These are phyloP conservation scores for Nymphalis urticae DNA, from an alignment of 2,888 invertebrate genomes.

Conservation along the genomic window DNA sequence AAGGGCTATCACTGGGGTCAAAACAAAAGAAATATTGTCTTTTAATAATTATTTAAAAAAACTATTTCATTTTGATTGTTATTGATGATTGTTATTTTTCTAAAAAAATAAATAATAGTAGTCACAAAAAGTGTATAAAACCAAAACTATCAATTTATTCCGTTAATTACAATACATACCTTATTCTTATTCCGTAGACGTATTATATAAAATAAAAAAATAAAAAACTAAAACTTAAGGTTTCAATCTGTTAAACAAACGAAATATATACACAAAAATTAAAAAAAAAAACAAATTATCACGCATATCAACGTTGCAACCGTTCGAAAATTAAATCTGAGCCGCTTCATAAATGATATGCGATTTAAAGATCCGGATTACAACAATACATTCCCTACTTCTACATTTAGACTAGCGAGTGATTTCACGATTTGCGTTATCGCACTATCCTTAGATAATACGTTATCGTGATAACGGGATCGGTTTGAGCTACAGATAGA, in stretches of 20 bases:
- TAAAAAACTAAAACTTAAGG: no score
- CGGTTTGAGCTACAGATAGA: slow-evolving; percentile 51
- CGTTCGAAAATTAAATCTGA: slow-evolving; percentile 11
- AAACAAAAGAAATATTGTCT: neutral
- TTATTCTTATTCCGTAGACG: no score
- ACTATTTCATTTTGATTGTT: no score
- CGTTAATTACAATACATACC: no score
- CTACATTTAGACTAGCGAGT: slow-evolving; percentile 2
- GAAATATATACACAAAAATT: neutral
- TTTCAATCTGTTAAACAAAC: neutral
- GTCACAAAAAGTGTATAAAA: no score
- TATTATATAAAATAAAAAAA: no score
- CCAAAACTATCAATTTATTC: no score
- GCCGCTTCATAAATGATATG: slow-evolving; percentile 10
- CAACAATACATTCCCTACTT: slow-evolving; percentile 4
- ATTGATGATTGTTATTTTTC: no score
- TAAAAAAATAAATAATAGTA: neutral
- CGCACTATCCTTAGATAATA: slow-evolving; percentile 22
- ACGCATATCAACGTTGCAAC: neutral
- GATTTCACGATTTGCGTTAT: slow-evolving; percentile 15
- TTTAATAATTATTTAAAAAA: neutral
- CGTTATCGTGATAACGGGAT: slow-evolving; percentile 46
- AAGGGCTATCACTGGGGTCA: slow-evolving; percentile 28
- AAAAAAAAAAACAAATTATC: neutral
- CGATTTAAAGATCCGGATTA: slow-evolving; percentile 20